Percentiles rank a stretch among this genome's conserved stretches.
Conservation (phyloP, 2,797 vertebrate species). For the Gymnothorax reevesii region DNA sequence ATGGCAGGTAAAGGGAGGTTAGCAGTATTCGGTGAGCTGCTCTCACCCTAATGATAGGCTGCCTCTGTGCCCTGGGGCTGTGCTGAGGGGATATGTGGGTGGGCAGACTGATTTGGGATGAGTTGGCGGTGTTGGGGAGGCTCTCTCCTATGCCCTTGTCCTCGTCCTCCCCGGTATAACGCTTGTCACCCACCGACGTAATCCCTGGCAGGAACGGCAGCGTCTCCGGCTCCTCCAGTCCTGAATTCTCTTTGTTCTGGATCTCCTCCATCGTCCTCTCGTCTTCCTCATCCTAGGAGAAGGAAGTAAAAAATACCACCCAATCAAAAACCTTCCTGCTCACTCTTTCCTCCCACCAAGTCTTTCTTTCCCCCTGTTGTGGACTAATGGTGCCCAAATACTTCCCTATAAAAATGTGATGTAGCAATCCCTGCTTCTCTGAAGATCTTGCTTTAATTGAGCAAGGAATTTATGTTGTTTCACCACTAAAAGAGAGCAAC, state of each 20-base stretch:
- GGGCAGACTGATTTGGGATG: slow-evolving; percentile 65
- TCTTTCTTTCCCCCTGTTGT: background rate
- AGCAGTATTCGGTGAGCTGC: slow-evolving; percentile 9
- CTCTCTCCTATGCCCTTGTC: slow-evolving; percentile 54
- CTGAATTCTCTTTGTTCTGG: slow-evolving; percentile 26
- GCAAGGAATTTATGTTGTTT: too few relatives aligned
- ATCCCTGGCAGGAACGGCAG: slow-evolving; percentile 3
- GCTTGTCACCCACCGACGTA: slow-evolving; percentile 50
- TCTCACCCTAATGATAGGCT: slow-evolving; percentile 63
- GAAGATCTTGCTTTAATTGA: background rate
- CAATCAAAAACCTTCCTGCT: background rate
- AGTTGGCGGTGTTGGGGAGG: slow-evolving; percentile 63
- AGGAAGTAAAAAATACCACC: background rate
- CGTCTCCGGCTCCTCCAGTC: background rate
- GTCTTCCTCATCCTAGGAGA: slow-evolving; percentile 34
- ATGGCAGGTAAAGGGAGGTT: background rate
- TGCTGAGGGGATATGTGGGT: slow-evolving; percentile 26
- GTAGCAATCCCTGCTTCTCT: background rate
- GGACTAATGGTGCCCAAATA: background rate
- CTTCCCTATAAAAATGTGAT: background rate
- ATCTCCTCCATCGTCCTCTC: slow-evolving; percentile 21
- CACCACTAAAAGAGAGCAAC: too few relatives aligned
- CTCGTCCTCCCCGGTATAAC: slow-evolving; percentile 46
- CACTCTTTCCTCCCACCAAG: background rate
- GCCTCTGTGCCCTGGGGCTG: slow-evolving; percentile 19